Evolutionary conservation across 2,888 invertebrate species (phyloP).

Genomic region (Ochlodes sylvanus): DNA sequence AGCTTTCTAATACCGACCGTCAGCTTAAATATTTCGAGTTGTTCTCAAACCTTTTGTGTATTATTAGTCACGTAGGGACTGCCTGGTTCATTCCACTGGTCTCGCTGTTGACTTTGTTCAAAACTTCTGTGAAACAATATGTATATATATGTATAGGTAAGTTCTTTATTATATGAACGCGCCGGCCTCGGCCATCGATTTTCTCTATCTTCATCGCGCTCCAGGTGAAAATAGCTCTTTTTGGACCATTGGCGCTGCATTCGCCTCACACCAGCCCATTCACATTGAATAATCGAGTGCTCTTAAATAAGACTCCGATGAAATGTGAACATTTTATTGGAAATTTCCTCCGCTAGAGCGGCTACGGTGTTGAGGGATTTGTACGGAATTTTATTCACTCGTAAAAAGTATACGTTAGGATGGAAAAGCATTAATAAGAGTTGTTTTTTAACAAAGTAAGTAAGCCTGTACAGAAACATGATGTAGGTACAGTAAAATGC

Average conservation of each 20-base stretch:
- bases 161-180: conserved; percentile 36
- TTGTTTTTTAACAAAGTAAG: not conserved
- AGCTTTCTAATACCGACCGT: not conserved
- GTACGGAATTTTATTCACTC: conserved; percentile 35
- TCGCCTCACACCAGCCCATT: conserved; percentile 53
- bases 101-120: not conserved
- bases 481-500: no score
- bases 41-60: not conserved
- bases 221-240: conserved; percentile 67
- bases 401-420: conserved; percentile 21
- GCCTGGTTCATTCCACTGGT: conserved; percentile 15
- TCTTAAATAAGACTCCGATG: conserved; percentile 50
- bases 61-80: conserved; percentile 4
- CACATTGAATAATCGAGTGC: conserved; percentile 67
- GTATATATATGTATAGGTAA: no score
- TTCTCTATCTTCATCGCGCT: conserved; percentile 53
- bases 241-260: conserved; percentile 59
- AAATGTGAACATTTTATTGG: conserved; percentile 52
- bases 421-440: not conserved
- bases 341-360: conserved; percentile 41
- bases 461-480: no score
- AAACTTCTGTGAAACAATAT: not conserved
- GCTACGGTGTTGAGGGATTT: conserved; percentile 33
- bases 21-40: not conserved
- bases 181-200: conserved; percentile 53